Evolutionary conservation across 2,888 invertebrate species (phyloP).

Genomic region (Heliconius charithonia): DNA sequence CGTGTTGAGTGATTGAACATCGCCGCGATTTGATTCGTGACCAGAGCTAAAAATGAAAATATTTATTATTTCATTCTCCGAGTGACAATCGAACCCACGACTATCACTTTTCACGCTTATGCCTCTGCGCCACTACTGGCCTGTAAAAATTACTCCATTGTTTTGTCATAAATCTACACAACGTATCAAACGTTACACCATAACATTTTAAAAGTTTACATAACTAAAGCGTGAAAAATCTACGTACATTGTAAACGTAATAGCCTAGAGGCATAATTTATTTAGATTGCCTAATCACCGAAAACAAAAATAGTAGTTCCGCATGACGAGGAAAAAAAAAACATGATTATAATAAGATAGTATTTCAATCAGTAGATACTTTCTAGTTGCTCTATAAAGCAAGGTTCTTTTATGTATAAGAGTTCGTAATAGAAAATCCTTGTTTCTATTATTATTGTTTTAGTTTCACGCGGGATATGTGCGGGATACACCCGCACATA

Average conservation of each 20-base stretch:
- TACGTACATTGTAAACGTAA: constrained; percentile 28
- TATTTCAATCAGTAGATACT: constrained; percentile 24
- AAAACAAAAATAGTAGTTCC: constrained; percentile 33
- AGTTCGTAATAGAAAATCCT: background rate
- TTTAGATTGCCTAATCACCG: constrained; percentile 26
- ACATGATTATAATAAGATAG: constrained; percentile 25
- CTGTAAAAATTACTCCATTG: background rate
- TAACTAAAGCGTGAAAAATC: constrained; percentile 28
- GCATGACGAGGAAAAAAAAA: constrained; percentile 32
- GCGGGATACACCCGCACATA: too few species aligned
- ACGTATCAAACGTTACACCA: constrained; percentile 16
- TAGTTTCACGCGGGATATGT: too few species aligned
- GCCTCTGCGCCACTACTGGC: too few species aligned
- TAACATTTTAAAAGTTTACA: constrained; percentile 1
- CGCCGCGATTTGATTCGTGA: too few species aligned
- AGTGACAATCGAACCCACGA: too few species aligned
- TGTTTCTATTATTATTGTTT: background rate
- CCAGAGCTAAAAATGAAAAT: background rate
- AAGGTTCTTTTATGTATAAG: background rate
- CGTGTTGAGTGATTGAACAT: too few species aligned
- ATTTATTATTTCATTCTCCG: background rate
- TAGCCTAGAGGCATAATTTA: constrained; percentile 27
- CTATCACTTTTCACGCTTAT: too few species aligned
- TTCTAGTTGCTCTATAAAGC: background rate
- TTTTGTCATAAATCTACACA: constrained; percentile 3